Evolutionary conservation across 1,140 invertebrate species (phyloP), one percentile per base, ranked within the genome.

Genomic region (Bombus superbus): DNA sequence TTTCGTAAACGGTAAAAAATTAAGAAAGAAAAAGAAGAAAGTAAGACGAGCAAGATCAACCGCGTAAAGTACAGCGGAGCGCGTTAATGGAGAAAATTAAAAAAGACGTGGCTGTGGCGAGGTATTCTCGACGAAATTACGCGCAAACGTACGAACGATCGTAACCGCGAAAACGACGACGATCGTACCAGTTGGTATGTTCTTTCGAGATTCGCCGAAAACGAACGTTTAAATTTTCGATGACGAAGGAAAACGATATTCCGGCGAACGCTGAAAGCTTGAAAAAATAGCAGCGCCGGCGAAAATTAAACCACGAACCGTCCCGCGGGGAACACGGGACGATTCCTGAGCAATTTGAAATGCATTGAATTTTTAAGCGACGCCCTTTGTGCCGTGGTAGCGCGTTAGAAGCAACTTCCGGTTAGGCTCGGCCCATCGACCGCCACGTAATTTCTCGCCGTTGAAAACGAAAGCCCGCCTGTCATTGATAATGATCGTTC

Each of bases 341-440:
- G 89, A 93, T 93, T 92, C 86, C 91, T 86, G 87, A 86, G 86
- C 94, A 93, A 94, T 94, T 95, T 94, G 92, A 94, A 95, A 95
- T 95, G 94, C 94, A 95, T 95, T 94, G 94, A 95, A 95, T 95
- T 95, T 95, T 94, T 94, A 94, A 95, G 94, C 91, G 90, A 38
- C 75, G 88, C 82, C 88, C 92, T 93, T 93, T 94, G 91, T 91
- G 76, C 83, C 71, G 88, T 74, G 80, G 73, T 76, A 32, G 44
- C 59, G 84, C 47, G 68, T 84, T 84, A 89, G 78, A 90, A 83
- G 66, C 76, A 88, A 85, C 88, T 90, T 90, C 83, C 89, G 89
- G 76, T 87, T 86, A 35, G 59, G 53, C n/a, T 32, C 32, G 25
- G 66, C 47, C 44, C 38, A 25, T 38, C 66, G 35, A 22, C 38